Conservation (phyloP, 2,113 vertebrate species). For the Pavo muticus region DNA sequence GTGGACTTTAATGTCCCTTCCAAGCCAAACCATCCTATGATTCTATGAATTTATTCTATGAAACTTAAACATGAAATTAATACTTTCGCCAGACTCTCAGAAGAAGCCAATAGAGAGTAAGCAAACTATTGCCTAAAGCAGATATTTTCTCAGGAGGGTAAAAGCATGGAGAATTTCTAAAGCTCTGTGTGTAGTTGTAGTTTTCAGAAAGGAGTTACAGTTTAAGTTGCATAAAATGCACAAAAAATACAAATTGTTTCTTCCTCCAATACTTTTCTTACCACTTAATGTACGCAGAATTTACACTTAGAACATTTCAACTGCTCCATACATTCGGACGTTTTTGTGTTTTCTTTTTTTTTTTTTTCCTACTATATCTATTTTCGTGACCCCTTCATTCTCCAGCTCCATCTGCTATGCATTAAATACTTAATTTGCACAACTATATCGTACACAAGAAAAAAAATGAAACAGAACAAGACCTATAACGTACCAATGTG, state of each 20-base stretch:
- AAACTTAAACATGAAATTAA: background rate
- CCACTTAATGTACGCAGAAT: background rate
- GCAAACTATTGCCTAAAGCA: background rate
- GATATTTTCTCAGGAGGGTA: background rate
- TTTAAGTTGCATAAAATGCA: background rate
- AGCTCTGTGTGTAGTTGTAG: background rate
- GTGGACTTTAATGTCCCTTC: background rate
- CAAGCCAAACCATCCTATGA: background rate
- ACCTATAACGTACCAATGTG: constrained; percentile 79
- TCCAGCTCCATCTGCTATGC: background rate
- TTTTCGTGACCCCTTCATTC: background rate
- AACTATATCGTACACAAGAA: background rate
- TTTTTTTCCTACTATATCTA: background rate
- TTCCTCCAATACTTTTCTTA: background rate
- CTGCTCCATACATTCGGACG: background rate
- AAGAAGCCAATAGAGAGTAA: background rate
- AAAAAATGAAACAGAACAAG: background rate
- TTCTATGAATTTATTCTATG: background rate
- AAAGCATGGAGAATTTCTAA: background rate
- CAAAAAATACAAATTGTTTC: background rate
- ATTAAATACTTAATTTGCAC: background rate
- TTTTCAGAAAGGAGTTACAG: background rate
- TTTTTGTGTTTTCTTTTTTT: background rate
- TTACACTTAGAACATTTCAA: background rate
- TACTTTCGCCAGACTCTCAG: background rate